Evolutionary conservation across 2,888 invertebrate genomes (phyloP).

Genomic region (Pterostichus madidus): DNA sequence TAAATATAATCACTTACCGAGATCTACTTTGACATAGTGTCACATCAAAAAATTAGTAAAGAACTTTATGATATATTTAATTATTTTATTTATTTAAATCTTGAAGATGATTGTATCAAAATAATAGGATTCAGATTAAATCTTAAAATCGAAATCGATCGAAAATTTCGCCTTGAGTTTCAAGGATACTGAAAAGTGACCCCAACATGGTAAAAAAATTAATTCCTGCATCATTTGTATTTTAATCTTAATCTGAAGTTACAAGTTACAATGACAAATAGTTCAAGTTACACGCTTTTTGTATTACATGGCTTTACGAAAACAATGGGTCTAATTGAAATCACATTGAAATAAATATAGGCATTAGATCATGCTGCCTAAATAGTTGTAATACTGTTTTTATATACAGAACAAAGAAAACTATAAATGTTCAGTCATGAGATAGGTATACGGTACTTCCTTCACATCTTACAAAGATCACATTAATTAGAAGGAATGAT

Average conservation of each 20-base stretch:
- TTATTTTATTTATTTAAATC: no score
- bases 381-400: conserved; percentile 14
- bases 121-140: not conserved
- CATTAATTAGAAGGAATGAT: conserved; percentile 5
- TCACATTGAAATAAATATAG: conserved; percentile 11
- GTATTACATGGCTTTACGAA: conserved; percentile 7
- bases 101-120: not conserved
- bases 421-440: not conserved
- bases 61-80: no score
- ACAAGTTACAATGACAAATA: conserved; percentile 31
- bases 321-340: conserved; percentile 26
- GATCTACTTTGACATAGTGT: no score
- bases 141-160: not conserved
- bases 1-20: no score
- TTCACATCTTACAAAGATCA: not conserved
- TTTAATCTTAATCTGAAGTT: conserved; percentile 15
- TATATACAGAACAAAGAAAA: conserved; percentile 28
- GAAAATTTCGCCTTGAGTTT: conserved; percentile 14
- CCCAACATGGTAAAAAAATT: not conserved
- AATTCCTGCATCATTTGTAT: conserved; percentile 1
- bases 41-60: no score
- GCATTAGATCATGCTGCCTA: conserved; percentile 27
- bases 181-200: conserved; percentile 1
- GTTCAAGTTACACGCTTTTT: conserved; percentile 8
- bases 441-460: not conserved